A percentile compares a stretch with the other conserved stretches of the same genome.
Evolutionary conservation across 2,113 vertebrate genomes (phyloP).

Genomic region (Protomyctophum bolini): DNA sequence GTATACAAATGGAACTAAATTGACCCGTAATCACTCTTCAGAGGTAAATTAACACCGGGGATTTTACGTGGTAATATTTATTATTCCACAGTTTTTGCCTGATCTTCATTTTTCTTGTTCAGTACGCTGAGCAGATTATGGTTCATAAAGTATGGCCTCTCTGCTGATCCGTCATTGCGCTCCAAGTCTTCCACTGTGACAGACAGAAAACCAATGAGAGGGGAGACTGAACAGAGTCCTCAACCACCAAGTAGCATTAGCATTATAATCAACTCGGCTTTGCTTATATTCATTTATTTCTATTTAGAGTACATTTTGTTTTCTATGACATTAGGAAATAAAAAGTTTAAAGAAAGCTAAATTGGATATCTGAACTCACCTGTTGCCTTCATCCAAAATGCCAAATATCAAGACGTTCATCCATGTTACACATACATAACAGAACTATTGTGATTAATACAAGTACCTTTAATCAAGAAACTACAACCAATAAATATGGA

Average conservation of each 20-base stretch:
- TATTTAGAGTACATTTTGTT: background rate
- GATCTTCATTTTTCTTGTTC: conserved; percentile 81
- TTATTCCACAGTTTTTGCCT: conserved; percentile 31
- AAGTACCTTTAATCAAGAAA: conserved; percentile 65
- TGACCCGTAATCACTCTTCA: too few relatives aligned
- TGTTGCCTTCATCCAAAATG: conserved; percentile 13
- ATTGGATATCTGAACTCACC: conserved; percentile 49
- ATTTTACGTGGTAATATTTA: too few relatives aligned
- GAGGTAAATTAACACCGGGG: too few relatives aligned
- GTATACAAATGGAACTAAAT: background rate
- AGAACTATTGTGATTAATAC: conserved; percentile 57
- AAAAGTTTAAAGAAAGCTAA: background rate
- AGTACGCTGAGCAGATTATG: conserved; percentile 82
- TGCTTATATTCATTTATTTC: background rate
- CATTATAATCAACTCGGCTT: background rate
- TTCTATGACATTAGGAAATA: background rate
- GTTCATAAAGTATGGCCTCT: conserved; percentile 92
- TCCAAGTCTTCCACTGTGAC: conserved; percentile 93
- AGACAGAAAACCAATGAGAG: conserved; percentile 48
- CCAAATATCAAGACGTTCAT: conserved; percentile 4
- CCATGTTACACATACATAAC: conserved; percentile 24
- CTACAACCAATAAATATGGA: conserved; percentile 65
- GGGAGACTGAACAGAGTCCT: conserved; percentile 4
- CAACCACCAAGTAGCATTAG: background rate
- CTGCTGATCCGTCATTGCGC: conserved; percentile 86